Conservation (phyloP, 2,797 vertebrate genomes). For the Enteromius fasciolatus region DNA sequence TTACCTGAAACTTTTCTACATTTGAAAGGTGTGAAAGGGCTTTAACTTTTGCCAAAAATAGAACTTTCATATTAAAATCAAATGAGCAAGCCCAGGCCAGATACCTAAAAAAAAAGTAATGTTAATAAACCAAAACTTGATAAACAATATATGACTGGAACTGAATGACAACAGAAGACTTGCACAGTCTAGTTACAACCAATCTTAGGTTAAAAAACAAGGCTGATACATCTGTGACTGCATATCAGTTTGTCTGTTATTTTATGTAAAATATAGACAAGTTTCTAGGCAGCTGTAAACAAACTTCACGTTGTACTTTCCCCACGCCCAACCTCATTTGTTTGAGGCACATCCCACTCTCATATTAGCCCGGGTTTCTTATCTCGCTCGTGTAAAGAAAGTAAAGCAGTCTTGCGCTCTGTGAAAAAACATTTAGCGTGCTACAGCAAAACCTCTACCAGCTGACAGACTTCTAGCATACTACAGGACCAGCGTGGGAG, state of each 20-base stretch:
- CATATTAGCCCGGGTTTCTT: not conserved
- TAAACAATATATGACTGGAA: not conserved
- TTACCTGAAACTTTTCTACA: too few species aligned
- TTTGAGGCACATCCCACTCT: not conserved
- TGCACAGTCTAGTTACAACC: not conserved
- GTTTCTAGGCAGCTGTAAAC: not conserved
- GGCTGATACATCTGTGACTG: not conserved
- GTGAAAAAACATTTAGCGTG: not conserved
- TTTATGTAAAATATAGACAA: not conserved
- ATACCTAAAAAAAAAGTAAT: too few species aligned
- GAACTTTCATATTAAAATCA: too few species aligned
- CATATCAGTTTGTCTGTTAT: not conserved
- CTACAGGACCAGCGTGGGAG: not conserved
- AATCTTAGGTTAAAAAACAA: not conserved
- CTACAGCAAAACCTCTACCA: not conserved
- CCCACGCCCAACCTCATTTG: not conserved
- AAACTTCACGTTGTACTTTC: not conserved
- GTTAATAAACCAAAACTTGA: too few species aligned
- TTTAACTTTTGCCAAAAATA: too few species aligned
- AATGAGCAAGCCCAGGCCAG: too few species aligned
- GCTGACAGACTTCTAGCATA: not conserved
- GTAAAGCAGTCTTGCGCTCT: not conserved
- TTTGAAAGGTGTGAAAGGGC: too few species aligned
- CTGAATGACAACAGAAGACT: not conserved
- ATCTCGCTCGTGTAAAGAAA: not conserved